phyloP scores from a whole-genome alignment of 1,140 invertebrate genomes.

The Dreissena polymorpha region DNA sequence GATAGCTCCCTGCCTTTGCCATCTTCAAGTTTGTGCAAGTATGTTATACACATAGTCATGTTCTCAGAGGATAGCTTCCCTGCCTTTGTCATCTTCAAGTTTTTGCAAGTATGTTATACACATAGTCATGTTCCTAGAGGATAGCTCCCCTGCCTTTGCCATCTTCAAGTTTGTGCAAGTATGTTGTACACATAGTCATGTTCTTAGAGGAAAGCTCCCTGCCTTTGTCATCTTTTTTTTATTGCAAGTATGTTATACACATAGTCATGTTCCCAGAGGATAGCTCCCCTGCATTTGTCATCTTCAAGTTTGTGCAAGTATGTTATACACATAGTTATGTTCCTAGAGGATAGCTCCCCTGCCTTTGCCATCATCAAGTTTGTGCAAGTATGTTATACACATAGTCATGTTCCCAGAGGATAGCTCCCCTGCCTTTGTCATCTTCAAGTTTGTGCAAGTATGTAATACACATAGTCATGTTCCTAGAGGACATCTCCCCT shows the following conservation, averaged over 20 bases:
- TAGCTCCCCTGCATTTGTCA: constrained; percentile 94
- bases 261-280: constrained; percentile 89
- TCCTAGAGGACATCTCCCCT: constrained; percentile 91
- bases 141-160: constrained; percentile 95
- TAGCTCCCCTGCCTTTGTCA: constrained; percentile 94
- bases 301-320: constrained; percentile 97
- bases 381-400: constrained; percentile 84
- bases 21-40: constrained; percentile 97
- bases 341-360: constrained; percentile 91
- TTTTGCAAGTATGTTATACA: constrained; percentile 86
- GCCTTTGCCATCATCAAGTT: constrained; percentile 99
- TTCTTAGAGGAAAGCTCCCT: constrained; percentile 92
- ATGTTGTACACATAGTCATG: constrained; percentile 78
- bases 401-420: constrained; percentile 89
- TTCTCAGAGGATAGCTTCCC: constrained; percentile 93
- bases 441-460: constrained; percentile 97
- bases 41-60: constrained; percentile 77
- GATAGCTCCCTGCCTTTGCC: constrained; percentile 95
- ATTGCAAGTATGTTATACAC: constrained; percentile 84
- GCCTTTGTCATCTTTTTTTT: constrained; percentile 98
- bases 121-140: constrained; percentile 87
- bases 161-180: constrained; percentile 97
- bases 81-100: constrained; percentile 98
- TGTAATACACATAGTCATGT: constrained; percentile 81
- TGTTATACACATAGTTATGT: constrained; percentile 82